These are phyloP conservation scores for Thalassaphorura encarpata DNA, from an alignment of 1,140 invertebrate species.

Conservation along the genomic window DNA sequence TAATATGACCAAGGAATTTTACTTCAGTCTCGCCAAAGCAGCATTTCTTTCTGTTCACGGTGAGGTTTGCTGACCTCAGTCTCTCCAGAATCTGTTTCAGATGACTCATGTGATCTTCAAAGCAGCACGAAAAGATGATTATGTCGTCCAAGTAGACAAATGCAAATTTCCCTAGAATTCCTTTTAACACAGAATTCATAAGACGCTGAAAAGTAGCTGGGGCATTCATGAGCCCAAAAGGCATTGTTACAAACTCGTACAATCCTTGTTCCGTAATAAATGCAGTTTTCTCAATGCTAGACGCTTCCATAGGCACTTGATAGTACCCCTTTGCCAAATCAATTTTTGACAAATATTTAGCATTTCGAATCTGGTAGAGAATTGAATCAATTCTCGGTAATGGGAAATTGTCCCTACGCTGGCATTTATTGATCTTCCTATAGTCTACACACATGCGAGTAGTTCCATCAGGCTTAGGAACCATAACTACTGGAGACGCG, in stretches of 20 bases:
- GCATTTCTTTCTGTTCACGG: constrained; percentile 35
- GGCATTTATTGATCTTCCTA: constrained; percentile 39
- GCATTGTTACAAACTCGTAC: constrained; percentile 34
- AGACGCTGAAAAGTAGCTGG: constrained; percentile 33
- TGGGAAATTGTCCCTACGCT: constrained; percentile 39
- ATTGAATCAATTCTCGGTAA: constrained; percentile 39
- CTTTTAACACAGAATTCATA: constrained; percentile 26
- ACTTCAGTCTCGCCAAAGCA: constrained; percentile 33
- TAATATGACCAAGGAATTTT: constrained; percentile 36
- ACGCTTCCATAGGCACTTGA: constrained; percentile 35
- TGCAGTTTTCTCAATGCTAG: constrained; percentile 35
- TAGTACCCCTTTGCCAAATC: constrained; percentile 37
- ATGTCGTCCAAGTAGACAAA: constrained; percentile 36
- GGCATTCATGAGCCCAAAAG: constrained; percentile 35
- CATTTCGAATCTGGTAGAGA: constrained; percentile 32
- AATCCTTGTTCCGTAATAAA: constrained; percentile 34
- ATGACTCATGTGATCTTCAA: constrained; percentile 25
- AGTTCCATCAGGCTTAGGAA: neutral
- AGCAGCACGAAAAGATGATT: constrained; percentile 23
- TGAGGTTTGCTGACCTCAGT: constrained; percentile 32
- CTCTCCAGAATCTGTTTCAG: constrained; percentile 30
- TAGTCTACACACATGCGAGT: constrained; percentile 41
- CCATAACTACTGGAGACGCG: neutral
- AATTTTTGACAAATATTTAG: constrained; percentile 33
- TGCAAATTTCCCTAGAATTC: constrained; percentile 21